Evolutionary conservation across 2,888 invertebrate species (phyloP).

Genomic region (Panopea generosa): DNA sequence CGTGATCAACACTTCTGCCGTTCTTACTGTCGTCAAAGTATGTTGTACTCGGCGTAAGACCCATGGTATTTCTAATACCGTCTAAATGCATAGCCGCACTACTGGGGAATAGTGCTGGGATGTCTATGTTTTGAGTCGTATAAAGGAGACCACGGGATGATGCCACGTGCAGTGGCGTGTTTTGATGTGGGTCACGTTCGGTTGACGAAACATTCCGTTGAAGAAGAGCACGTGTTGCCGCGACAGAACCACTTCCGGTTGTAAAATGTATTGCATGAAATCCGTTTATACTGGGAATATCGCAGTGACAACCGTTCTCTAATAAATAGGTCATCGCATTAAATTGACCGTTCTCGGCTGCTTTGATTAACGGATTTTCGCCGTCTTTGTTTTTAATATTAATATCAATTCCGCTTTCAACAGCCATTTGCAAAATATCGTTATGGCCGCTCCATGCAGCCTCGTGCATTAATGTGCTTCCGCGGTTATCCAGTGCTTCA

Average conservation of each 20-base stretch:
- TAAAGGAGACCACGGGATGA: conserved; percentile 26
- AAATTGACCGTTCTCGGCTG: conserved; percentile 20
- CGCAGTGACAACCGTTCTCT: conserved; percentile 12
- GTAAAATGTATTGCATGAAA: conserved; percentile 21
- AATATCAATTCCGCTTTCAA: conserved; percentile 7
- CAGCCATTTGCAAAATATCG: not conserved
- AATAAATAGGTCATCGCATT: conserved; percentile 12
- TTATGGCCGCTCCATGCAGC: conserved; percentile 16
- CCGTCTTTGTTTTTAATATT: conserved; percentile 4
- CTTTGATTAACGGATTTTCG: conserved; percentile 15
- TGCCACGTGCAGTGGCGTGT: conserved; percentile 32
- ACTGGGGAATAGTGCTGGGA: conserved; percentile 9
- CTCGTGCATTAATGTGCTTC: conserved; percentile 25
- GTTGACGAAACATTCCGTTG: not conserved
- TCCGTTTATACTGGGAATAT: conserved; percentile 9
- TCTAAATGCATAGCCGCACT: conserved; percentile 17
- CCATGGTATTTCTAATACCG: conserved; percentile 12
- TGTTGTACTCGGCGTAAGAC: conserved; percentile 1
- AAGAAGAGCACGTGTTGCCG: conserved; percentile 1
- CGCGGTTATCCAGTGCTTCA: conserved; percentile 21
- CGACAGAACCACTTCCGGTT: conserved; percentile 8
- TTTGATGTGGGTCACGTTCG: conserved; percentile 16
- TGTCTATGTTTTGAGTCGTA: conserved; percentile 9
- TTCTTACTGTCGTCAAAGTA: not conserved
- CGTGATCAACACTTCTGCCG: not conserved